phyloP scores from a whole-genome alignment of 2,888 invertebrate species.

The Pristionchus entomophagus region DNA sequence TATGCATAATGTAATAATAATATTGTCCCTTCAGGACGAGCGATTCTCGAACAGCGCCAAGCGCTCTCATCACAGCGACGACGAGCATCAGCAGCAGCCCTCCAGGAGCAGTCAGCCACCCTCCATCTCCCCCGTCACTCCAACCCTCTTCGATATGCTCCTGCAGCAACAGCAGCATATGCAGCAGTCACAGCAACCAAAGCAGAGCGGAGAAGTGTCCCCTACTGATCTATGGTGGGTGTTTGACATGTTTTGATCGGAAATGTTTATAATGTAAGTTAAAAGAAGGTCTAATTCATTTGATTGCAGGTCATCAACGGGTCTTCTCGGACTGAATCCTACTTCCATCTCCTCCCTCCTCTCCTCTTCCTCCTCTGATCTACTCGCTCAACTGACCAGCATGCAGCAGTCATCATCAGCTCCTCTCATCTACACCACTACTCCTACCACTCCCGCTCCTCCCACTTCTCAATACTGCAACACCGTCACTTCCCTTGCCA shows the following conservation, averaged over 20 bases:
- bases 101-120: not conserved
- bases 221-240: not conserved
- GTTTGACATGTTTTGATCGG: no score
- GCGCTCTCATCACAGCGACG: conserved; percentile 27
- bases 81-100: not conserved
- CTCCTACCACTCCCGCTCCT: conserved; percentile 8
- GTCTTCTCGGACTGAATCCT: not conserved
- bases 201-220: not conserved
- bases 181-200: conserved; percentile 16
- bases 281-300: not conserved
- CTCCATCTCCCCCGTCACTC: conserved; percentile 26
- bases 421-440: conserved; percentile 42
- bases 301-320: not conserved
- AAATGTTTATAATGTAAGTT: not conserved
- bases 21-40: conserved; percentile 37
- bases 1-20: no score
- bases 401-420: conserved; percentile 15
- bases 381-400: conserved; percentile 36
- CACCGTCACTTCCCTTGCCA: not conserved
- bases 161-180: conserved; percentile 32
- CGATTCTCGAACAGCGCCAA: not conserved
- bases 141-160: conserved; percentile 45
- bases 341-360: conserved; percentile 13
- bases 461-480: not conserved
- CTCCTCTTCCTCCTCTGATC: not conserved